Evolutionary conservation across 2,888 invertebrate species (phyloP).

Genomic region (Dicycla oo): DNA sequence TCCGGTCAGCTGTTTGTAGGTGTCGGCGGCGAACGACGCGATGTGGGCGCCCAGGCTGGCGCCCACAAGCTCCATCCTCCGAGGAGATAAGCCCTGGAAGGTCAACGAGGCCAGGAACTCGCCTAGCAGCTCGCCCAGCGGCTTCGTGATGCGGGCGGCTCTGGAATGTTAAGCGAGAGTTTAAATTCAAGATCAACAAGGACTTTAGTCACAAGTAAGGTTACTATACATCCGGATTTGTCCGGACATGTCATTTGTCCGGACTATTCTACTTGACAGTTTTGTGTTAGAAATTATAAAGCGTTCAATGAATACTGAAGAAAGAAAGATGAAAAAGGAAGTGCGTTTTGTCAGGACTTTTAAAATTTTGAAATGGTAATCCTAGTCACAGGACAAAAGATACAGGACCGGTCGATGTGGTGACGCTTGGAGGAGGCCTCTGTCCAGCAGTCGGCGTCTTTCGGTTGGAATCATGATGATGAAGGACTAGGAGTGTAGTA

Average conservation of each 20-base stretch:
- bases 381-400: background rate
- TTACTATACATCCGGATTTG: background rate
- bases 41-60: conserved; percentile 86
- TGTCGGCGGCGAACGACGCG: conserved; percentile 78
- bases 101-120: conserved; percentile 81
- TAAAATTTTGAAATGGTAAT: background rate
- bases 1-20: conserved; percentile 76
- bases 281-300: background rate
- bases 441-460: background rate
- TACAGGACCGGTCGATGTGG: background rate
- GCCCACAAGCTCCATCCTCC: conserved; percentile 79
- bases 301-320: background rate
- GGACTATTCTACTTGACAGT: background rate
- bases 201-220: background rate
- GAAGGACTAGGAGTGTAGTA: background rate
- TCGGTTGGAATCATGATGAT: background rate
- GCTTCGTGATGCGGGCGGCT: conserved; percentile 83
- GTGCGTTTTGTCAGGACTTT: background rate
- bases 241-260: background rate
- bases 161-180: conserved; percentile 65
- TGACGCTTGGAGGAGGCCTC: background rate
- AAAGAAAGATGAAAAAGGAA: background rate
- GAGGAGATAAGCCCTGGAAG: conserved; percentile 73
- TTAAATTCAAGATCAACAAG: background rate
- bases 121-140: conserved; percentile 80